Conservation (phyloP, 2,888 invertebrate species). For the Macrosoma leucophasiata region DNA sequence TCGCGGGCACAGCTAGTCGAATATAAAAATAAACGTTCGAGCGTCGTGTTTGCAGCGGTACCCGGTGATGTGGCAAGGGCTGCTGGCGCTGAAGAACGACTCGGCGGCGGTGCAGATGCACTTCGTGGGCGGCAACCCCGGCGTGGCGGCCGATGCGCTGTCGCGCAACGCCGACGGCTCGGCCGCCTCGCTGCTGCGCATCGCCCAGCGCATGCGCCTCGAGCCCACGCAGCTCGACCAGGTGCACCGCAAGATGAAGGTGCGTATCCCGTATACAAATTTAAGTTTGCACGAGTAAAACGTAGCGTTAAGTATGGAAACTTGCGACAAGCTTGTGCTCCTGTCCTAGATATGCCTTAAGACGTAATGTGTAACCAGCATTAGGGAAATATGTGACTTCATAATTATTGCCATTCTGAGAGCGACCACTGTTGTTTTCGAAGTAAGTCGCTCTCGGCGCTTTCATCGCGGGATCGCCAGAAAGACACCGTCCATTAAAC, state of each 20-base stretch:
- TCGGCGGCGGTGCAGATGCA: constrained; percentile 99
- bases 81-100: constrained; percentile 96
- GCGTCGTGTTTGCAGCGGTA: constrained; percentile 79
- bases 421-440: too few species aligned
- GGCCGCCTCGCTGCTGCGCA: constrained; percentile 90
- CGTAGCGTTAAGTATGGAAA: too few species aligned
- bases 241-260: constrained; percentile 97
- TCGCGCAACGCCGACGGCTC: constrained; percentile 89
- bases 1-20: too few species aligned
- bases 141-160: constrained; percentile 91
- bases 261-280: too few species aligned
- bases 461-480: too few species aligned
- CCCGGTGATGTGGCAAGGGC: constrained; percentile 98
- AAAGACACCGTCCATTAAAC: too few species aligned
- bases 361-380: too few species aligned
- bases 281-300: constrained; percentile 9
- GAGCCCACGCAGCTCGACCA: constrained; percentile 97
- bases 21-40: too few species aligned
- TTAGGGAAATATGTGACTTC: too few species aligned
- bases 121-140: constrained; percentile 95
- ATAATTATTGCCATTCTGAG: too few species aligned
- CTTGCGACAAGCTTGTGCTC: neutral
- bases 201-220: constrained; percentile 97
- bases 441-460: too few species aligned
- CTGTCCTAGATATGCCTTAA: too few species aligned